Base-by-base conservation (phyloP, 2,888 invertebrate species). In the Chloromyia formosa region DNA sequence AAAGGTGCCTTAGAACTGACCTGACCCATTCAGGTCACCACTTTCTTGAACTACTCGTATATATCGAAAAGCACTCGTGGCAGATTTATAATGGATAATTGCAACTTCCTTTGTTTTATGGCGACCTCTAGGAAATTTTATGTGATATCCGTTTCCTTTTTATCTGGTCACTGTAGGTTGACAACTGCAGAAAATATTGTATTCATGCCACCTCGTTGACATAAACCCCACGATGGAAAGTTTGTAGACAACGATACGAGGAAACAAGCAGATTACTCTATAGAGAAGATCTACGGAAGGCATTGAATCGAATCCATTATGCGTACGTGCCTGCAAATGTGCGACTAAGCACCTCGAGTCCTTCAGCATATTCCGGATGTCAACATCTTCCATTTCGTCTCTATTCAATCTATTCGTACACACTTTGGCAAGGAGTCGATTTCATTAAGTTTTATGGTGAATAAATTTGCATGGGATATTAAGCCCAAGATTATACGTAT, bases 381-480 rank as follows among this genome's bases (percentile, higher is more conserved):
- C 16, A 18, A 56, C 22, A 35, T 35, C 27, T 35, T 35, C 27
- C 27, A 7, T 49, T 49, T 49, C 49, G 56, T 2, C 56, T 18
- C 18, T n/a, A 18, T 20, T 18, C 27, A 35, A 35, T 4, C 20
- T 20, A n/a, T 56, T 5, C 2, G 56, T 9, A 18, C 22, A 56
- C 18, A 16, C 42, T n/a, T 35, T 16, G n/a, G 40, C 22, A 49
- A 10, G 45, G 49, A 45, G 66, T 49, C 4, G 49, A 66, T 66
- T 66, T 66, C 49, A 40, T 62, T 62, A 62, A 66, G 45, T 49
- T 20, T 49, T 66, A 66, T 49, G 16, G 66, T 49, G 66, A 66
- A 66, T 66, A 66, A 66, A 66, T 66, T 66, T 66, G 45, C 66
- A 66, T 66, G 49, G 45, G 66, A 66, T 45, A 66, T 66, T 22